Percentiles rank a stretch among this genome's conserved stretches.
phyloP scores from a whole-genome alignment of 1,140 invertebrate species.

The Aphaenogaster floridana region DNA sequence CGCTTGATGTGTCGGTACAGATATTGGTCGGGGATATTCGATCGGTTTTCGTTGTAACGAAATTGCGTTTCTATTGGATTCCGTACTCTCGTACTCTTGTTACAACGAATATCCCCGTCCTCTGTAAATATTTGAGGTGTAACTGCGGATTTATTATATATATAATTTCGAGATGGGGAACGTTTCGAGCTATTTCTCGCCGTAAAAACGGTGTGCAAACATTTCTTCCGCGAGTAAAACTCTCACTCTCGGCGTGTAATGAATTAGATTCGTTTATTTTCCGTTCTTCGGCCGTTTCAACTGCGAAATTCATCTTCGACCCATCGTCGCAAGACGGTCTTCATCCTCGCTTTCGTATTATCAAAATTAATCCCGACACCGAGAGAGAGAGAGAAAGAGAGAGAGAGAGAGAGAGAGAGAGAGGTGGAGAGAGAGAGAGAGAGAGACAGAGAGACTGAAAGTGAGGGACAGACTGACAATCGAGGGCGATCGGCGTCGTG shows the following conservation, averaged over 20 bases:
- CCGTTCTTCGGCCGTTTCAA: conserved; percentile 23
- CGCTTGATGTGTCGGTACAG: conserved; percentile 38
- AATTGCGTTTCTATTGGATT: conserved; percentile 55
- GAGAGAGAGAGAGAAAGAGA: background rate
- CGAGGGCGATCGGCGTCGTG: conserved; percentile 61
- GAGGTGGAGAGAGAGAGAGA: background rate
- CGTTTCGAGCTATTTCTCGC: background rate
- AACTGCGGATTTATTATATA: conserved; percentile 30
- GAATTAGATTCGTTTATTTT: conserved; percentile 48
- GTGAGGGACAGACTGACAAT: conserved; percentile 55
- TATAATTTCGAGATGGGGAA: conserved; percentile 17
- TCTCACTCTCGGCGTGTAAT: conserved; percentile 18
- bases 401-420: background rate
- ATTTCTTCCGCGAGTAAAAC: conserved; percentile 29
- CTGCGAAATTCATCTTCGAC: conserved; percentile 32
- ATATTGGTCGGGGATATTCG: conserved; percentile 49
- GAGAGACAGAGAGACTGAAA: background rate
- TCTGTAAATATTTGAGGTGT: conserved; percentile 54
- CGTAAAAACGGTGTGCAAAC: conserved; percentile 50
- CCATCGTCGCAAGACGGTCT: conserved; percentile 34
- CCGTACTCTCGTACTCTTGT: background rate
- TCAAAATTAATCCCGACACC: conserved; percentile 49
- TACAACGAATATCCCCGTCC: conserved; percentile 26
- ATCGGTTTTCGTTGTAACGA: conserved; percentile 54
- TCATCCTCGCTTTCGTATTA: conserved; percentile 27